Evolutionary conservation across 2,113 vertebrate species (phyloP).

Genomic region (Trachemys scripta): DNA sequence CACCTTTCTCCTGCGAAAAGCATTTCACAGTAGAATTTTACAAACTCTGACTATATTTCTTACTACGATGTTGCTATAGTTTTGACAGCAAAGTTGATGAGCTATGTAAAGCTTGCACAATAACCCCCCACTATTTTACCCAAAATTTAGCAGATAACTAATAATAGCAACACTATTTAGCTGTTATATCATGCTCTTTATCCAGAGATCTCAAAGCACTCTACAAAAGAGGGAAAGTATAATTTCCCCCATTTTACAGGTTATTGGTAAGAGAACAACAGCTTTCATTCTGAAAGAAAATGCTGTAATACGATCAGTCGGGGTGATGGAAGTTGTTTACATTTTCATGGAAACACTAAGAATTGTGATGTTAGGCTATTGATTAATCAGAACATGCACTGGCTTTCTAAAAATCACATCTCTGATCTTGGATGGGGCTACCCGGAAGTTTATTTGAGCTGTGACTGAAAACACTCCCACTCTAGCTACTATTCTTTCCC

Average conservation of each 20-base stretch:
- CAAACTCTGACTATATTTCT: fast-evolving
- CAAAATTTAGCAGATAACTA: background rate
- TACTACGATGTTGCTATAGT: background rate
- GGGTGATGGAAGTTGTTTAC: background rate
- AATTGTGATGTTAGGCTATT: background rate
- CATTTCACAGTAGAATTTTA: fast-evolving
- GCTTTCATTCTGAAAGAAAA: background rate
- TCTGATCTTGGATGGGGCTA: no score
- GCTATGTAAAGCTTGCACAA: background rate
- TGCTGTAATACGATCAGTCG: no score
- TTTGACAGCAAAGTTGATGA: background rate
- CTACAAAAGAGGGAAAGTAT: background rate
- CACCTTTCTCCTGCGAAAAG: background rate
- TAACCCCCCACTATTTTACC: background rate
- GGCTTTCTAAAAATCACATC: background rate
- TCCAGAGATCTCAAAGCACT: background rate
- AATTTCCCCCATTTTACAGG: background rate
- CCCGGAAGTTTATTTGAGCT: background rate
- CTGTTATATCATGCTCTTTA: fast-evolving
- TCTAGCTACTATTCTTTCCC: background rate
- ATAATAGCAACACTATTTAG: fast-evolving
- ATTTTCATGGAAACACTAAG: background rate
- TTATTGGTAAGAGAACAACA: background rate
- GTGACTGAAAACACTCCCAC: background rate
- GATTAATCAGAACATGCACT: background rate